These are phyloP conservation scores for Trichoplusia ni DNA, from an alignment of 1,140 invertebrate species.

Conservation along the genomic window DNA sequence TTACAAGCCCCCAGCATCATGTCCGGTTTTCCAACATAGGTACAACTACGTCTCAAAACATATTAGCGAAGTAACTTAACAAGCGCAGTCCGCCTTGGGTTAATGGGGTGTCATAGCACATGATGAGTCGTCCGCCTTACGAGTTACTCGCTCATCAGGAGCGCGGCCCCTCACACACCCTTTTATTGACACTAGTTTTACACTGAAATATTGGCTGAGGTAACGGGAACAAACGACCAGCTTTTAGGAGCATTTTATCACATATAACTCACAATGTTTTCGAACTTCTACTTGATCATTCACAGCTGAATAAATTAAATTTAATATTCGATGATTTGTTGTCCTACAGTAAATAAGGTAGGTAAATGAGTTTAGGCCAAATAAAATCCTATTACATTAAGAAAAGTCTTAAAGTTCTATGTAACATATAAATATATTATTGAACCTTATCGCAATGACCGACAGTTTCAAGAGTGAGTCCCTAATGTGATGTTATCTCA, in stretches of 20 bases:
- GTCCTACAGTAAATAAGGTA: too few relatives aligned
- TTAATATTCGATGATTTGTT: too few relatives aligned
- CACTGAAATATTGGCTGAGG: slow-evolving; percentile 50
- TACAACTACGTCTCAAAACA: slow-evolving; percentile 54
- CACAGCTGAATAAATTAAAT: too few relatives aligned
- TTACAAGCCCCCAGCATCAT: slow-evolving; percentile 17
- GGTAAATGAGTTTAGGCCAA: too few relatives aligned
- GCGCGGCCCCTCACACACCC: slow-evolving; percentile 48
- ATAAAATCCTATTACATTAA: too few relatives aligned
- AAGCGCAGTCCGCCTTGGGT: slow-evolving; percentile 54
- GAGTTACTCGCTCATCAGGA: slow-evolving; percentile 66
- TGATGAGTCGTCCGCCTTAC: slow-evolving; percentile 67
- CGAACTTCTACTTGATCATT: too few relatives aligned
- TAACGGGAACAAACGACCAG: slow-evolving; percentile 27
- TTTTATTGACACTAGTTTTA: slow-evolving; percentile 65
- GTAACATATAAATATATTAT: too few relatives aligned
- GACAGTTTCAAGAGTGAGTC: too few relatives aligned
- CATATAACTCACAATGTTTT: slow-evolving; percentile 5
- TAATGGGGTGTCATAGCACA: slow-evolving; percentile 76
- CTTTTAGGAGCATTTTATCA: slow-evolving; percentile 19
- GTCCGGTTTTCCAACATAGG: slow-evolving; percentile 14
- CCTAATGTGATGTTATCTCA: slow-evolving; percentile 32
- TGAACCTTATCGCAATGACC: too few relatives aligned
- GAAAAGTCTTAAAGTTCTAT: too few relatives aligned
- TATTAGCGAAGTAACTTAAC: slow-evolving; percentile 67